Conservation (phyloP, 2,113 vertebrate genomes). For the Picathartes gymnocephalus region DNA sequence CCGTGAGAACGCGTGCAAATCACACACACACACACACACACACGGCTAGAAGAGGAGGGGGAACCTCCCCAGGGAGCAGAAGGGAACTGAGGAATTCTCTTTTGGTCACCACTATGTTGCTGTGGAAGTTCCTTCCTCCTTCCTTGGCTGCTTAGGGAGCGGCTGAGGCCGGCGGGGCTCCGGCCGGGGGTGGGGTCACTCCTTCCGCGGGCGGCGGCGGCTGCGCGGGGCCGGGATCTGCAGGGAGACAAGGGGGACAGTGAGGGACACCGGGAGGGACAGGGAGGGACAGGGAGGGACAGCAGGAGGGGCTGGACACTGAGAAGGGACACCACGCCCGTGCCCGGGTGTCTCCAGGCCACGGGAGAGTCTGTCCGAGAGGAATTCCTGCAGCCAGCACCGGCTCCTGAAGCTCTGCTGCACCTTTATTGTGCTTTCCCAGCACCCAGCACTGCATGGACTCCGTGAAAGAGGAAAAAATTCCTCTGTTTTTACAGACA, state of each 20-base stretch:
- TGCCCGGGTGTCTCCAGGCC: fast-evolving
- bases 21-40: not conserved
- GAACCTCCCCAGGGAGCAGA: not conserved
- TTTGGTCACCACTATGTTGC: constrained; percentile 51
- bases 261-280: not conserved
- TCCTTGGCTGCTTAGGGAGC: constrained; percentile 64
- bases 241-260: not conserved
- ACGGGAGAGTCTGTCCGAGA: fast-evolving
- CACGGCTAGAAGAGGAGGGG: not conserved
- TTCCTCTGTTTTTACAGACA: fast-evolving
- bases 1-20: fast-evolving
- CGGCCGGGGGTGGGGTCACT: constrained; percentile 75
- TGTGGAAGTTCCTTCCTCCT: constrained; percentile 33
- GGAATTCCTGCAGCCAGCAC: not conserved
- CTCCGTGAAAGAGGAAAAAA: fast-evolving
- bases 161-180: constrained; percentile 72
- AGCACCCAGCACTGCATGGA: fast-evolving
- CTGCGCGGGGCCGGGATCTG: constrained; percentile 72
- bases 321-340: fast-evolving
- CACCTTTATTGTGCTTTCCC: fast-evolving
- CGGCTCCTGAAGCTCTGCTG: not conserved
- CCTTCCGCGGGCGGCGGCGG: constrained; percentile 72
- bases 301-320: fast-evolving
- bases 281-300: not conserved
- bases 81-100: constrained; percentile 33